Conservation (phyloP, 1,140 invertebrate genomes). For the Ectropis grisescens region DNA sequence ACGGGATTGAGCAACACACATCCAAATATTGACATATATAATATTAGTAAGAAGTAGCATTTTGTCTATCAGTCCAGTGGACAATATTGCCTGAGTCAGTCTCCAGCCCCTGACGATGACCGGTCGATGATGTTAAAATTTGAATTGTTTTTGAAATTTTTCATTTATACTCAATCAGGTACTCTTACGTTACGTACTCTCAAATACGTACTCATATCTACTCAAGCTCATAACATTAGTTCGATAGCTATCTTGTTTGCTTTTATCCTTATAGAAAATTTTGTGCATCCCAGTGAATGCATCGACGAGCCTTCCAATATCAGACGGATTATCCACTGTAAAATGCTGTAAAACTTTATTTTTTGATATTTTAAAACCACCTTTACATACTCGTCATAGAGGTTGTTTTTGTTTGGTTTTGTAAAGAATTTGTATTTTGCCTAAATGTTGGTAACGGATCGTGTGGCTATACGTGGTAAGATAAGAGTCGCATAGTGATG, state of each 20-base stretch:
- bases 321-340: constrained; percentile 57
- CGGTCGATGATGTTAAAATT: too few relatives aligned
- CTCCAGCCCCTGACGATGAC: too few relatives aligned
- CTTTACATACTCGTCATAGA: constrained; percentile 20
- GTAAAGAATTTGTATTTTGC: constrained; percentile 56
- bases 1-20: too few relatives aligned
- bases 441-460: constrained; percentile 67
- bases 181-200: constrained; percentile 8
- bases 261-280: constrained; percentile 70
- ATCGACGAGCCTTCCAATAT: constrained; percentile 64
- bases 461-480: constrained; percentile 48
- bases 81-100: too few relatives aligned
- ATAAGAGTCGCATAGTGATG: constrained; percentile 58
- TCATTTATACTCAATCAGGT: constrained; percentile 6
- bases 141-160: too few relatives aligned
- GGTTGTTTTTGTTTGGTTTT: constrained; percentile 24
- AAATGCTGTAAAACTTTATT: constrained; percentile 50
- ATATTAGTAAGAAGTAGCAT: too few relatives aligned
- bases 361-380: constrained; percentile 23
- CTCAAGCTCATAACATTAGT: constrained; percentile 36
- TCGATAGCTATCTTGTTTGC: constrained; percentile 66
- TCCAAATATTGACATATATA: too few relatives aligned
- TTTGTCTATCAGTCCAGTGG: too few relatives aligned
- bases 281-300: constrained; percentile 65
- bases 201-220: constrained; percentile 16